Evolutionary conservation across 2,113 vertebrate species (phyloP), one percentile per base, ranked within the genome.

Genomic region (Macrotus californicus): DNA sequence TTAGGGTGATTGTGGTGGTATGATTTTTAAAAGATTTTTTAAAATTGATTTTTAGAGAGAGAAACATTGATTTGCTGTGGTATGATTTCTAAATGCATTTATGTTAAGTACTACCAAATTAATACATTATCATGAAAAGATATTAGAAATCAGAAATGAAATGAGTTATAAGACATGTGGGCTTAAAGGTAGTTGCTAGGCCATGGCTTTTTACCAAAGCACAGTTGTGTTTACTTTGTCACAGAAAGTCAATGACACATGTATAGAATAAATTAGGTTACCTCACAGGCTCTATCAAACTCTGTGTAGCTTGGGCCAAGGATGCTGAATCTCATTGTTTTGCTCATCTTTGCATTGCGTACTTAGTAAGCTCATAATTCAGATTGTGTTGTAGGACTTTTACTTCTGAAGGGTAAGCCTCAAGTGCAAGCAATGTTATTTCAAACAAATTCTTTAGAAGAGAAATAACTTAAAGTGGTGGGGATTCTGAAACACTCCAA

Each of bases 71-170:
- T 64, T 31, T 73, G 34, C 13, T 79, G 6, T 72, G 24, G 46
- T 61, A n/a, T 39, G 52, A 14, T 80, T 94, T 96, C 54, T 46
- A 89, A 92, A 66, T 75, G 43, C 34, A 59, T 39, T 34, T 83
- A 72, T 4, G 6, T 46, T 83, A 89, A 80, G 26, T 56, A n/a
- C 34, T 75, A 46, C 29, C 43, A 86, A 91, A 91, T 64, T 66
- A 56, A 48, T 69, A 56, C 15, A 48, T 21, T 36, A 61, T 70
- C 46, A 39, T n/a, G 73, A 89, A 86, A 77, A 92, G 52, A 70
- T 66, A 79, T 89, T 79, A 73, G 86, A 94, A 91, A 77, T 77
- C 72, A 94, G 77, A 56, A 94, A 50, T 48, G 36, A 31, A 50
- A 87, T 85, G 34, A 41, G 29, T 6, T 56, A 2, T 79, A n/a